A percentile compares a stretch with the other conserved stretches of the same genome.
Evolutionary conservation across 2,888 invertebrate species (phyloP).

Genomic region (Drosophila atroscutellata): DNA sequence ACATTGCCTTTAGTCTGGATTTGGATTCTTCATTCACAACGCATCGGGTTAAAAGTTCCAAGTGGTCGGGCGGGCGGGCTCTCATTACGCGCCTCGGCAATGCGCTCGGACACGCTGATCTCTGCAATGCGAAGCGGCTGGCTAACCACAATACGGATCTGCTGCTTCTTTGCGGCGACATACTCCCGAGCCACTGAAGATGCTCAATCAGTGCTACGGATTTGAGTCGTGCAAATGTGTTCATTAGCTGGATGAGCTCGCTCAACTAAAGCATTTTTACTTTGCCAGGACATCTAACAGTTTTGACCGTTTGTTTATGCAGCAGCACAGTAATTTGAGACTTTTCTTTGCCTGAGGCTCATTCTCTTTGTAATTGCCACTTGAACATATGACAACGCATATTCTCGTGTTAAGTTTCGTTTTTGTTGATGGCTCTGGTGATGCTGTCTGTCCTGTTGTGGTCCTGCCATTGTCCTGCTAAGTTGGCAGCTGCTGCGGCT

Average conservation of each 20-base stretch:
- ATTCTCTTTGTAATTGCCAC: slow-evolving; percentile 41
- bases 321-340: slow-evolving; percentile 33
- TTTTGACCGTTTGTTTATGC: slow-evolving; percentile 20
- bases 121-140: slow-evolving; percentile 97
- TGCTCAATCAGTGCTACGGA: slow-evolving; percentile 52
- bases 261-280: not conserved
- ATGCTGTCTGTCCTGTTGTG: not conserved
- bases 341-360: not conserved
- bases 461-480: slow-evolving; percentile 44
- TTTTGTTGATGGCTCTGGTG: slow-evolving; percentile 12
- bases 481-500: slow-evolving; percentile 55
- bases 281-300: not conserved
- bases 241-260: slow-evolving; percentile 35
- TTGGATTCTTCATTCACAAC: not conserved
- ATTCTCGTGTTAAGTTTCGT: slow-evolving; percentile 22
- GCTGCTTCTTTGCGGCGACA: slow-evolving; percentile 87
- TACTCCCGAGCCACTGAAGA: slow-evolving; percentile 90
- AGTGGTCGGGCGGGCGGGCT: slow-evolving; percentile 67
- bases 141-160: slow-evolving; percentile 95
- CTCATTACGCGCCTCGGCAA: slow-evolving; percentile 90
- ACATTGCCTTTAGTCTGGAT: not conserved
- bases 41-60: not conserved
- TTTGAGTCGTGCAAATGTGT: slow-evolving; percentile 40
- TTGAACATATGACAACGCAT: slow-evolving; percentile 70
- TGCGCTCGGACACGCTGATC: slow-evolving; percentile 94